A percentile compares a stretch with the other conserved stretches of the same genome.
These are phyloP conservation scores for Poecilia wingei DNA, from an alignment of 2,797 vertebrate genomes.

Conservation along the genomic window DNA sequence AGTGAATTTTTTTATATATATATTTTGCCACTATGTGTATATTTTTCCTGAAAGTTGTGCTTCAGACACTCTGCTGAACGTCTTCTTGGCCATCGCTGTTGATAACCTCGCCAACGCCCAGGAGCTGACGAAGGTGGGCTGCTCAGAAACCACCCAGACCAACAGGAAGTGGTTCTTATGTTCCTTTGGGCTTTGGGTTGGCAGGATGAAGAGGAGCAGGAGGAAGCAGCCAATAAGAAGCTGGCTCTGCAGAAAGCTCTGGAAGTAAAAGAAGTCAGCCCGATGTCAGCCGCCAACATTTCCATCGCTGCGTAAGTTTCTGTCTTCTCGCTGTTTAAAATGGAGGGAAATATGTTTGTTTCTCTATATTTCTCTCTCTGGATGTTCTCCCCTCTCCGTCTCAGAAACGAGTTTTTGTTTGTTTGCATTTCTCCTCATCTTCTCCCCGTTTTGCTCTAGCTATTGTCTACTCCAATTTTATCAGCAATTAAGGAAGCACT, in stretches of 20 bases:
- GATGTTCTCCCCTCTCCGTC: constrained; percentile 13
- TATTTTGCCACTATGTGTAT: background rate
- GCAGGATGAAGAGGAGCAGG: constrained; percentile 97
- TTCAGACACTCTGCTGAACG: constrained; percentile 95
- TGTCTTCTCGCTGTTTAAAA: constrained; percentile 2
- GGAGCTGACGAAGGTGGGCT: constrained; percentile 93
- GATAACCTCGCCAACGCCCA: constrained; percentile 98
- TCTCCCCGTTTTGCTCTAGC: constrained; percentile 10
- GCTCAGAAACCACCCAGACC: background rate
- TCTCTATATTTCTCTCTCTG: background rate
- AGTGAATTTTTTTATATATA: background rate
- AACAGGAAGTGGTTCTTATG: background rate
- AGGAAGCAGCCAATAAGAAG: constrained; percentile 96
- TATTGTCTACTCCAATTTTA: background rate
- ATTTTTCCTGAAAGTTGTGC: constrained; percentile 78
- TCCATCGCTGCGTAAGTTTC: constrained; percentile 94
- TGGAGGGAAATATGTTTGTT: constrained; percentile 2
- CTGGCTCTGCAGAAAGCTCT: constrained; percentile 96
- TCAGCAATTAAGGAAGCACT: constrained; percentile 37
- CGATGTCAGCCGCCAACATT: constrained; percentile 94
- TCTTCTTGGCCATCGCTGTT: constrained; percentile 98
- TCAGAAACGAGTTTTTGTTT: constrained; percentile 8
- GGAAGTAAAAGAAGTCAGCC: constrained; percentile 98
- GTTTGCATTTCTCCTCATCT: constrained; percentile 20
- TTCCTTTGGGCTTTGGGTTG: constrained; percentile 4